phyloP scores from a whole-genome alignment of 2,888 invertebrate genomes.

The Pilophorus perplexus region DNA sequence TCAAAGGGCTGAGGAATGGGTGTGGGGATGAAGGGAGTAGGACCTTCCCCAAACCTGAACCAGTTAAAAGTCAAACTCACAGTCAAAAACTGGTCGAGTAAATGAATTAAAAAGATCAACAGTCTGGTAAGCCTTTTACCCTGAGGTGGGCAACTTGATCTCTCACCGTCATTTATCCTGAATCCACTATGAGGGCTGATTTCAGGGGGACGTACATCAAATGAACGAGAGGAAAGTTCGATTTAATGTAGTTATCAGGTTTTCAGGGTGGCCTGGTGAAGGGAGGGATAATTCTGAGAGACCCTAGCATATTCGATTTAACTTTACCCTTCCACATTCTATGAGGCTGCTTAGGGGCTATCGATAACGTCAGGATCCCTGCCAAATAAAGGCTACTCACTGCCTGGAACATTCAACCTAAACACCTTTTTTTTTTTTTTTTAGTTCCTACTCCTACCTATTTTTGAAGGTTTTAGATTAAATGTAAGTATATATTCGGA shows the following conservation, averaged over 20 bases:
- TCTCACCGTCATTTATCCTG: not conserved
- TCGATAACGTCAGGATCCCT: too few relatives aligned
- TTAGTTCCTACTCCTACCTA: too few relatives aligned
- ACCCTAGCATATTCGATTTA: not conserved
- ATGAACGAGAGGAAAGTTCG: not conserved
- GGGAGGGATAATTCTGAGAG: too few relatives aligned
- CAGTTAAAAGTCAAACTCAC: slow-evolving; percentile 23
- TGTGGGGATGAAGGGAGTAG: not conserved
- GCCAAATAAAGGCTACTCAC: too few relatives aligned
- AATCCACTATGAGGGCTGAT: not conserved
- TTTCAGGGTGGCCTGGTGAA: too few relatives aligned
- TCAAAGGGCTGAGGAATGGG: slow-evolving; percentile 4
- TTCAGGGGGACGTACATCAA: not conserved
- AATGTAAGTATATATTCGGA: too few relatives aligned
- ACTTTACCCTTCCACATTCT: too few relatives aligned
- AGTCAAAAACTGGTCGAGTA: slow-evolving; percentile 13
- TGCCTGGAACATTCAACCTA: too few relatives aligned
- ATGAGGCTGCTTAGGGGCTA: too few relatives aligned
- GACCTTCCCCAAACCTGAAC: not conserved
- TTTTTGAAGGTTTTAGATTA: too few relatives aligned
- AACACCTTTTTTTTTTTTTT: too few relatives aligned
- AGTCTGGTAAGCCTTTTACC: not conserved
- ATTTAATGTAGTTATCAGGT: slow-evolving; percentile 8
- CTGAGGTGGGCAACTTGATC: not conserved
- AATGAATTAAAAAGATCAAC: slow-evolving; percentile 21